Percentiles rank a stretch among this genome's conserved stretches.
These are phyloP conservation scores for Lasioglossum baleicum DNA, from an alignment of 1,140 invertebrate genomes.

Conservation along the genomic window DNA sequence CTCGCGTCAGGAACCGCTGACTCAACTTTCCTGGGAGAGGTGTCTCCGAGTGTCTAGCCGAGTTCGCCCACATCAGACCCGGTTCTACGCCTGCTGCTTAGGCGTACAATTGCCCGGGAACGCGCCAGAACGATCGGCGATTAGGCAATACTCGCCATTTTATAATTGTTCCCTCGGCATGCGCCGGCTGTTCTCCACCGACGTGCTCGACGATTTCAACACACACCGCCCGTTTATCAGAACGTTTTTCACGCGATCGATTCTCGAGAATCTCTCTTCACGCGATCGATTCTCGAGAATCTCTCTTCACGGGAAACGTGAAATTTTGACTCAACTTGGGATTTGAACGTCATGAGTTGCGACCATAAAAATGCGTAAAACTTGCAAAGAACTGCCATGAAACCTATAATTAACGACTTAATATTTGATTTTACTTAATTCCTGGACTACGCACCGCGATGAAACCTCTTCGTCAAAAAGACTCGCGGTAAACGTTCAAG, in stretches of 20 bases:
- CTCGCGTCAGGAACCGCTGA: conserved; percentile 67
- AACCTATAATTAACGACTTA: too few relatives aligned
- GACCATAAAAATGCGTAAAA: too few relatives aligned
- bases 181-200: conserved; percentile 52
- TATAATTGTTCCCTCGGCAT: conserved; percentile 65
- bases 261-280: neutral
- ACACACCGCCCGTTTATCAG: conserved; percentile 9
- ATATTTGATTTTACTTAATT: too few relatives aligned
- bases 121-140: conserved; percentile 47
- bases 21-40: conserved; percentile 63
- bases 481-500: neutral
- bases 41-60: conserved; percentile 65
- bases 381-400: too few relatives aligned
- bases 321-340: too few relatives aligned
- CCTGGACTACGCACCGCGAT: too few relatives aligned
- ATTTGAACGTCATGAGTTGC: too few relatives aligned
- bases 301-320: too few relatives aligned
- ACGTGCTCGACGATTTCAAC: conserved; percentile 43
- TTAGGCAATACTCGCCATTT: conserved; percentile 60
- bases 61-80: conserved; percentile 68
- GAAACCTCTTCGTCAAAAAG: conserved; percentile 1
- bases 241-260: conserved; percentile 31
- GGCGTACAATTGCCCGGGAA: conserved; percentile 58
- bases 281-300: neutral
- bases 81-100: conserved; percentile 63